A percentile compares a stretch with the other conserved stretches of the same genome.
Evolutionary conservation across 2,888 invertebrate species (phyloP).

Genomic region (Cyrtodaria siliqua): DNA sequence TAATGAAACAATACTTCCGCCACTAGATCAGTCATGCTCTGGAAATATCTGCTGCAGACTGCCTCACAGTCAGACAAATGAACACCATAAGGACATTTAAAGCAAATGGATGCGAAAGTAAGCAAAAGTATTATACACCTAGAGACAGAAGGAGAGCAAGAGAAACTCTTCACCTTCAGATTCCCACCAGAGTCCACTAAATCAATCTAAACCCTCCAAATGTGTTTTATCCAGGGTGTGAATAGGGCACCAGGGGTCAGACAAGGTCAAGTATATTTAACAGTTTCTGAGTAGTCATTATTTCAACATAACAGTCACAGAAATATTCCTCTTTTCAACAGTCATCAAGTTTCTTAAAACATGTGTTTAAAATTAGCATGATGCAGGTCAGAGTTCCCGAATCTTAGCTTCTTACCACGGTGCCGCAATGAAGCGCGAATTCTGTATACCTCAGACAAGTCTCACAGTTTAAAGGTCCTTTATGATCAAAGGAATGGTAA

Average conservation of each 20-base stretch:
- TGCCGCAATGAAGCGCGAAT: constrained; percentile 9
- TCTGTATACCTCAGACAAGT: constrained; percentile 32
- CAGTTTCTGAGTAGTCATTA: constrained; percentile 15
- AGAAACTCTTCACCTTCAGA: too few species aligned
- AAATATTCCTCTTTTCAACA: constrained; percentile 17
- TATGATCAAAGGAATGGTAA: constrained; percentile 35
- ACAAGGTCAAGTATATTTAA: constrained; percentile 25
- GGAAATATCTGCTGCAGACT: too few species aligned
- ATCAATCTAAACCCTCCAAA: too few species aligned
- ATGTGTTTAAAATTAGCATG: constrained; percentile 51
- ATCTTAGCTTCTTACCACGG: not conserved
- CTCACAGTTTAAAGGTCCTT: constrained; percentile 13
- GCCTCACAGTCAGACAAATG: too few species aligned
- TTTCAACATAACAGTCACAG: not conserved
- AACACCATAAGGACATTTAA: too few species aligned
- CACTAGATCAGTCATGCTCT: too few species aligned
- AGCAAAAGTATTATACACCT: too few species aligned
- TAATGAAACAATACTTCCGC: too few species aligned
- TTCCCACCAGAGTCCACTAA: too few species aligned
- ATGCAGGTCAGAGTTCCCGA: constrained; percentile 45
- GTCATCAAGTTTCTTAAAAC: constrained; percentile 27
- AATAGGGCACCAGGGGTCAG: constrained; percentile 23
- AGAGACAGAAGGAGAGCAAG: too few species aligned
- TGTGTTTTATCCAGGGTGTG: not conserved
- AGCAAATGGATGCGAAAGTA: too few species aligned